Evolutionary conservation across 2,888 invertebrate species (phyloP), one percentile per base, ranked within the genome.

Genomic region (Shargacucullia verbasci): DNA sequence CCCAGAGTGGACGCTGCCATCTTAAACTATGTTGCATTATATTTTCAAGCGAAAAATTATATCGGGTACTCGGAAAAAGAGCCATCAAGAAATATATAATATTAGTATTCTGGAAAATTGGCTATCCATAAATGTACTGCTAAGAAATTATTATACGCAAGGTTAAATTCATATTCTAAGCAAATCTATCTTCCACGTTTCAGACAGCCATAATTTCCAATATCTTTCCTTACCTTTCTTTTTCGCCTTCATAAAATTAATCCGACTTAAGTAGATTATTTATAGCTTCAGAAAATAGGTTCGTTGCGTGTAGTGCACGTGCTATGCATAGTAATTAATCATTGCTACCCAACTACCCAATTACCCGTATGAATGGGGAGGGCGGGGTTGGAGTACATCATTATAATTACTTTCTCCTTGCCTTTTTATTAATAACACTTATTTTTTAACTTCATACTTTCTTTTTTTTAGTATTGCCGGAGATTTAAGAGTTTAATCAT

Each of bases 241-340:
- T 50, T 59, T 47, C 15, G 31, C 44, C 34, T 52, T 45, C 40
- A 44, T 50, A n/a, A 58, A 43, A 64, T 47, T 59, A 64, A 73
- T 64, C 52, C 9, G 38, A 46, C 54, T 49, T 52, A 46, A 61
- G 72, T 58, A 59, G 39, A 60, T 65, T 69, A 71, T 74, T 74
- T 62, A 74, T 72, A 49, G 62, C 48, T 62, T 38, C 39, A 48
- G 48, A 49, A 66, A 70, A 63, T 53, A 64, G 60, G 46, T 46
- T 53, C 41, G 57, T 60, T 54, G 62, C 58, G 59, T 65, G 72
- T 68, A 31, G 27, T 70, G 65, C 70, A 76, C 79, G 81, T 78
- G 76, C 57, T 75, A 46, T 79, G 82, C 81, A 81, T 81, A 76
- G 73, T 80, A 79, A 85, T 85, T 86, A 86, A 84, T 85, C 83